These are phyloP conservation scores for Dinoponera quadriceps DNA, from an alignment of 1,140 invertebrate species.

Conservation along the genomic window DNA sequence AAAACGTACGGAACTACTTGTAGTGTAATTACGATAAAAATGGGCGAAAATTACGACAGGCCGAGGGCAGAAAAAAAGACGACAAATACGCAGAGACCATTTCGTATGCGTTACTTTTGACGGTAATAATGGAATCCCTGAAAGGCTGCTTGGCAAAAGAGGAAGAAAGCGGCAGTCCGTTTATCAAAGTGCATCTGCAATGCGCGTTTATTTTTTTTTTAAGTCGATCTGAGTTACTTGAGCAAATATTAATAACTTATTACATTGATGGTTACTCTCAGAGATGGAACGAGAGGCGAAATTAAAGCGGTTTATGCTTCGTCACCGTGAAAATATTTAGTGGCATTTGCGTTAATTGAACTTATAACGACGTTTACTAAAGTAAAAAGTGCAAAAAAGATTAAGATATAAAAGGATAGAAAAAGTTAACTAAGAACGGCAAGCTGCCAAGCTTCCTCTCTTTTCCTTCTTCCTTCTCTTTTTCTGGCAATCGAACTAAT, in stretches of 20 bases:
- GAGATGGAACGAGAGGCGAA: background rate
- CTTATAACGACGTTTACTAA: background rate
- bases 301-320: background rate
- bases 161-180: background rate
- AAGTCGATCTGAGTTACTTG: background rate
- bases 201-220: background rate
- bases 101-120: background rate
- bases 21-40: conserved; percentile 2
- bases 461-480: background rate
- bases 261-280: background rate
- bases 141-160: background rate
- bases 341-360: background rate
- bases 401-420: background rate
- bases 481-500: conserved; percentile 25
- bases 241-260: background rate
- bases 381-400: background rate
- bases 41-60: background rate
- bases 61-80: background rate
- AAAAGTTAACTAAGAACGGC: no score
- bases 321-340: background rate
- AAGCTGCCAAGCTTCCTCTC: background rate
- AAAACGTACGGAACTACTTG: background rate
- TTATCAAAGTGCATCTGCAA: background rate
- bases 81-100: background rate
- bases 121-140: background rate